Conservation (phyloP, 2,888 invertebrate genomes). For the Orgyia antiqua region DNA sequence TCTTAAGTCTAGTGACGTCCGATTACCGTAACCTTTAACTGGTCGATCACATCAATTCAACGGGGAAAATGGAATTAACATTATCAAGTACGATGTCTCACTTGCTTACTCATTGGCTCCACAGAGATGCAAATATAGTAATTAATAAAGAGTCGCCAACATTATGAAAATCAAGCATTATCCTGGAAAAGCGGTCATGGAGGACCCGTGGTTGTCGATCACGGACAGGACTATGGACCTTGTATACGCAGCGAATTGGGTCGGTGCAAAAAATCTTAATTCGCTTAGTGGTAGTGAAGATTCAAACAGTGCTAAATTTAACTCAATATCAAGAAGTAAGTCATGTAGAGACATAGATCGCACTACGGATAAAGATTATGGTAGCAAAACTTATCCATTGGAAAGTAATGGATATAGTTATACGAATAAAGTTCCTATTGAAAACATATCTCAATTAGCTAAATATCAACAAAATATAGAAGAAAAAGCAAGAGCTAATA, state of each 20-base stretch:
- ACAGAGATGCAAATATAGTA: conserved; percentile 17
- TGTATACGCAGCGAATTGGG: conserved; percentile 91
- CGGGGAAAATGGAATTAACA: conserved; percentile 40
- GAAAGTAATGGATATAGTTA: conserved; percentile 54
- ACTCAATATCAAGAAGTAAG: conserved; percentile 71
- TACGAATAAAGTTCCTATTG: conserved; percentile 50
- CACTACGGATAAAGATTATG: conserved; percentile 47
- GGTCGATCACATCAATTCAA: conserved; percentile 17
- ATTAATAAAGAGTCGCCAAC: conserved; percentile 21
- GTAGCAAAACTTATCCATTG: conserved; percentile 45
- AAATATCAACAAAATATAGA: conserved; percentile 81
- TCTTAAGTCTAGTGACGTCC: conserved; percentile 17
- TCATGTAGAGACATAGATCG: conserved; percentile 68
- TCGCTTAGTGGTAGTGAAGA: conserved; percentile 56
- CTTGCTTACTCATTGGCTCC: conserved; percentile 15
- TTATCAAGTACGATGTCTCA: conserved; percentile 14
- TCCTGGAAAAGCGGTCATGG: conserved; percentile 90
- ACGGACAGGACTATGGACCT: conserved; percentile 85
- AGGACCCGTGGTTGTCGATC: conserved; percentile 83
- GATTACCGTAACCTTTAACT: conserved; percentile 19
- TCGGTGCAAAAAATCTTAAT: conserved; percentile 81
- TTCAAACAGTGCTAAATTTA: conserved; percentile 53
- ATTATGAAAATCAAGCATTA: conserved; percentile 91
- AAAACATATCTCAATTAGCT: conserved; percentile 75
- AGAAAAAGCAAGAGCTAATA: conserved; percentile 71